phyloP scores from a whole-genome alignment of 2,888 invertebrate genomes.

The Eupithecia tripunctaria region DNA sequence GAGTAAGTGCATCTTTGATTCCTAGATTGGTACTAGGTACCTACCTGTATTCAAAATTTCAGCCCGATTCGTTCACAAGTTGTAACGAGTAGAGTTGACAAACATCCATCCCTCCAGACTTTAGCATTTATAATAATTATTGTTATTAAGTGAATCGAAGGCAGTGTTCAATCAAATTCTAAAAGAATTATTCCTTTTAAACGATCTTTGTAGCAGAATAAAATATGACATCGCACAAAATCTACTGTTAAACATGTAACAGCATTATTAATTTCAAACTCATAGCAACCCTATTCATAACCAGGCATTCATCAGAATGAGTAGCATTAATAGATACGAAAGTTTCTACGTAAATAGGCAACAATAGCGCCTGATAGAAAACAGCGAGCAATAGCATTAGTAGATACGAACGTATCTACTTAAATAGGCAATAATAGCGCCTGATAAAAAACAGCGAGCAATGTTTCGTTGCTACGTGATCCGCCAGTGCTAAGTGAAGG shows the following conservation, averaged over 20 bases:
- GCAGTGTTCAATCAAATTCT: too few relatives aligned
- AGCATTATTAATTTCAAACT: background rate
- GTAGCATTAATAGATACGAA: background rate
- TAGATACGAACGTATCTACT: background rate
- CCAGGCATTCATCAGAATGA: background rate
- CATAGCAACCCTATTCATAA: background rate
- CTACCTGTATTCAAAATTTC: too few relatives aligned
- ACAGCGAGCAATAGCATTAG: conserved; percentile 22
- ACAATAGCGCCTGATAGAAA: conserved; percentile 26
- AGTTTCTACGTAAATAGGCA: background rate
- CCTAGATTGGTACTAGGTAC: too few relatives aligned
- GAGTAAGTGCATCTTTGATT: too few relatives aligned
- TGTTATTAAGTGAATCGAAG: too few relatives aligned
- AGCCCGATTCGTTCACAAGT: too few relatives aligned
- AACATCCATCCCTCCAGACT: too few relatives aligned
- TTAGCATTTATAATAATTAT: too few relatives aligned
- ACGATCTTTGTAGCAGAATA: too few relatives aligned
- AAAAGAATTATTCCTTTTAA: too few relatives aligned
- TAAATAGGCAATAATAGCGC: conserved; percentile 10
- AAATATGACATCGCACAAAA: background rate
- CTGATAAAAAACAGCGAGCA: conserved; percentile 27
- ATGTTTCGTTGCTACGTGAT: conserved; percentile 26
- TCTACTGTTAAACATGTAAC: background rate
- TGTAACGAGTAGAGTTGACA: too few relatives aligned
- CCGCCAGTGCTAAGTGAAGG: conserved; percentile 11